phyloP scores from a whole-genome alignment of 2,888 invertebrate genomes.

The Conistra vaccinii region DNA sequence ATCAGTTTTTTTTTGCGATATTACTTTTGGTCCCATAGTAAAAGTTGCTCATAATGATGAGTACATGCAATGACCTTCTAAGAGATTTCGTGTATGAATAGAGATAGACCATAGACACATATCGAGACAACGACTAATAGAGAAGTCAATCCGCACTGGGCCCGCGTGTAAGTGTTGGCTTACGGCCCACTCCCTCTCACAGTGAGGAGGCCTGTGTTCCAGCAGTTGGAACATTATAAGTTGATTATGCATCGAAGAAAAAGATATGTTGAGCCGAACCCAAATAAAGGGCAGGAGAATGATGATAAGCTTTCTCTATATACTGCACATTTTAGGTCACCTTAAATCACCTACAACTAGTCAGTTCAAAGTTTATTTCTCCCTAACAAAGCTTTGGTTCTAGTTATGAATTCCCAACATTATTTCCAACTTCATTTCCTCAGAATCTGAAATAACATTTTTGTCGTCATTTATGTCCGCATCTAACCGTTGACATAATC shows the following conservation, averaged over 20 bases:
- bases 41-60: too few species aligned
- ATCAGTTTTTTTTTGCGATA: too few species aligned
- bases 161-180: too few species aligned
- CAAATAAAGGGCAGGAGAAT: background rate
- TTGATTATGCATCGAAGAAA: background rate
- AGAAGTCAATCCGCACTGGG: too few species aligned
- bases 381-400: background rate
- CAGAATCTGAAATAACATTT: slow-evolving; percentile 7
- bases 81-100: too few species aligned
- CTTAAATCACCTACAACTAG: background rate
- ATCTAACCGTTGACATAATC: slow-evolving; percentile 53
- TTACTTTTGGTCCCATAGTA: too few species aligned
- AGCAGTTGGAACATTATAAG: too few species aligned
- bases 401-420: background rate
- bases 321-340: background rate
- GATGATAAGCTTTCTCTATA: background rate
- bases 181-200: too few species aligned
- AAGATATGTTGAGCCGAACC: too few species aligned
- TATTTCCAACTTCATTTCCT: background rate
- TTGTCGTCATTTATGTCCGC: slow-evolving; percentile 27
- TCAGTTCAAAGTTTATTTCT: background rate
- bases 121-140: background rate
- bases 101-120: background rate
- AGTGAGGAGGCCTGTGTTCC: too few species aligned
- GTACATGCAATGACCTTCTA: too few species aligned